Percentiles rank a stretch among this genome's conserved stretches.
phyloP scores from a whole-genome alignment of 2,113 vertebrate genomes.

The Eclectus roratus region DNA sequence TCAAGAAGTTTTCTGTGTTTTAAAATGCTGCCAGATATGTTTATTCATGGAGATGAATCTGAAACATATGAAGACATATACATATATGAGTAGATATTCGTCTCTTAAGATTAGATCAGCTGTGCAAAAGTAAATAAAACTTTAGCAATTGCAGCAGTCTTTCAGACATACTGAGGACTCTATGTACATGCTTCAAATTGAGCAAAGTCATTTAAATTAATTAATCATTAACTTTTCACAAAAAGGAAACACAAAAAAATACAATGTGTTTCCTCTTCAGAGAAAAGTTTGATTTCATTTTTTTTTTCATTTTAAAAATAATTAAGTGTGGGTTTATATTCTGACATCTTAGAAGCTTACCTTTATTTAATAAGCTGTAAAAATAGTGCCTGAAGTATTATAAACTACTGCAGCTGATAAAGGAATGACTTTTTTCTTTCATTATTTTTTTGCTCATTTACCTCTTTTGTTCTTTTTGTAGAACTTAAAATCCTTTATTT shows the following conservation, averaged over 20 bases:
- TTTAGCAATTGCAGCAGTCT: neutral
- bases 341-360: neutral
- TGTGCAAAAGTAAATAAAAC: neutral
- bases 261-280: neutral
- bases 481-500: neutral
- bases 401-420: neutral
- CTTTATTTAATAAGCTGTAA: neutral
- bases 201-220: neutral
- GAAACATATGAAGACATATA: neutral
- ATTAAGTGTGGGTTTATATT: neutral
- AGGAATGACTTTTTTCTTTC: accelerated
- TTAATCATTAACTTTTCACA: neutral
- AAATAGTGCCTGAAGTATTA: neutral
- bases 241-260: neutral
- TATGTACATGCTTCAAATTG: neutral
- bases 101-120: neutral
- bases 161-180: neutral
- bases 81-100: neutral
- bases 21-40: neutral
- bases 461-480: neutral
- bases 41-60: neutral
- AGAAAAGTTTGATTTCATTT: neutral
- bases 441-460: neutral
- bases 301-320: neutral
- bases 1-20: neutral